These are phyloP conservation scores for Drosophila ananassae DNA, from an alignment of 1,140 invertebrate genomes.

Conservation along the genomic window DNA sequence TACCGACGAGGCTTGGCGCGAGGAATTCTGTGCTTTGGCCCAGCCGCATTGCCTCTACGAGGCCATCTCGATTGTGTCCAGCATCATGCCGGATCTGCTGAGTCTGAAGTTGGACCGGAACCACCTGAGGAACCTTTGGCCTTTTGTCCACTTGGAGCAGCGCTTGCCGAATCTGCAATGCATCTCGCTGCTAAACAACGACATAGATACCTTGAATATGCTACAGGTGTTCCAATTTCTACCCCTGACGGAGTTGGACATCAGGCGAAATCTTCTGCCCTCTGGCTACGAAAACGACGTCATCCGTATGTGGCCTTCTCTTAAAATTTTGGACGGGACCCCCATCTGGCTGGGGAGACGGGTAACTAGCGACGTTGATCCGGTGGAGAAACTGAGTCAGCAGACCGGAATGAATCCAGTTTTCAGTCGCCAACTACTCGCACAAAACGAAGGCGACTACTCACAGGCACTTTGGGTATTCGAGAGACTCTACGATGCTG, in stretches of 20 bases:
- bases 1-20: slow-evolving; percentile 12
- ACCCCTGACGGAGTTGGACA: slow-evolving; percentile 16
- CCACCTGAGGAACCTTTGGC: slow-evolving; percentile 20
- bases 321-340: slow-evolving; percentile 16
- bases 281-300: slow-evolving; percentile 30
- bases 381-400: background rate
- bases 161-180: slow-evolving; percentile 16
- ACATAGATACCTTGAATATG: slow-evolving; percentile 3
- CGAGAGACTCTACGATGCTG: background rate
- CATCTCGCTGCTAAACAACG: slow-evolving; percentile 44
- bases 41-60: slow-evolving; percentile 25
- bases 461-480: background rate
- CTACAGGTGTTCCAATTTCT: slow-evolving; percentile 28
- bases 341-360: background rate
- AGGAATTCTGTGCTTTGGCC: slow-evolving; percentile 42
- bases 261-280: slow-evolving; percentile 34
- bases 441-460: background rate
- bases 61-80: slow-evolving; percentile 22
- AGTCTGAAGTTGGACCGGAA: slow-evolving; percentile 43
- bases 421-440: background rate
- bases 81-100: slow-evolving; percentile 27
- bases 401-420: background rate
- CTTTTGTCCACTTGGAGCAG: slow-evolving; percentile 27
- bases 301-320: slow-evolving; percentile 16
- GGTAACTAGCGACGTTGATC: background rate